Evolutionary conservation across 1,140 invertebrate species (phyloP).

Genomic region (Bicyclus anynana): DNA sequence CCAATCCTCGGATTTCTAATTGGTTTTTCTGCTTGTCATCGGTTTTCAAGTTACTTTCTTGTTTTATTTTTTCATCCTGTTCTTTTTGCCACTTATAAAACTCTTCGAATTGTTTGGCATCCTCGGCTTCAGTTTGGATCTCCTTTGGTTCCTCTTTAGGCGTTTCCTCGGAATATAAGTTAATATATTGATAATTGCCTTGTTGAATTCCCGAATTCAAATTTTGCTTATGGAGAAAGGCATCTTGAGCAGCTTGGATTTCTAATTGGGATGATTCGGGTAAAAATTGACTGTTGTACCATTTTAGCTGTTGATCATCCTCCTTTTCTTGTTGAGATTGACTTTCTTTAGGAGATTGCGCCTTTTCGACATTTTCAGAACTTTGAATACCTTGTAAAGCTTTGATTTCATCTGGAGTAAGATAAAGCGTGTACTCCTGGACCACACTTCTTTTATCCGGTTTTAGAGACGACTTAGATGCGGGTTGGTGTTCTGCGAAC

Average conservation of each 20-base stretch:
- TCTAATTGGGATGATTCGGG: background rate
- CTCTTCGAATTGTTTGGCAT: background rate
- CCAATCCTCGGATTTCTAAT: background rate
- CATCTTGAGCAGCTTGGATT: background rate
- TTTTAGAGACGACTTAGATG: background rate
- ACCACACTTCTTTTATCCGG: constrained; percentile 4
- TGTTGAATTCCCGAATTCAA: background rate
- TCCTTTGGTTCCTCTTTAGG: background rate
- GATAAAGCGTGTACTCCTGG: constrained; percentile 11
- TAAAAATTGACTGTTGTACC: constrained; percentile 6
- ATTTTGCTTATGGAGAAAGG: background rate
- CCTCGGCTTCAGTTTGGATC: too few relatives aligned
- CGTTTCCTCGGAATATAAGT: background rate
- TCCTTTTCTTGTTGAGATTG: constrained; percentile 5
- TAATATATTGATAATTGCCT: background rate
- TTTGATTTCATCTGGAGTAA: constrained; percentile 13
- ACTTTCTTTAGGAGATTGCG: background rate
- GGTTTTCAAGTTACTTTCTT: background rate
- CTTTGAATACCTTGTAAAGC: background rate
- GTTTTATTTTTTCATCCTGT: background rate
- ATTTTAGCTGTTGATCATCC: constrained; percentile 2
- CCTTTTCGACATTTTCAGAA: background rate
- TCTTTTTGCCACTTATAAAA: background rate
- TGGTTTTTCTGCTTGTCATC: background rate
- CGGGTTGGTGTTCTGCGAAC: background rate